Base-by-base conservation (phyloP, 2,797 vertebrate genomes). In the Typhlichthys subterraneus region DNA sequence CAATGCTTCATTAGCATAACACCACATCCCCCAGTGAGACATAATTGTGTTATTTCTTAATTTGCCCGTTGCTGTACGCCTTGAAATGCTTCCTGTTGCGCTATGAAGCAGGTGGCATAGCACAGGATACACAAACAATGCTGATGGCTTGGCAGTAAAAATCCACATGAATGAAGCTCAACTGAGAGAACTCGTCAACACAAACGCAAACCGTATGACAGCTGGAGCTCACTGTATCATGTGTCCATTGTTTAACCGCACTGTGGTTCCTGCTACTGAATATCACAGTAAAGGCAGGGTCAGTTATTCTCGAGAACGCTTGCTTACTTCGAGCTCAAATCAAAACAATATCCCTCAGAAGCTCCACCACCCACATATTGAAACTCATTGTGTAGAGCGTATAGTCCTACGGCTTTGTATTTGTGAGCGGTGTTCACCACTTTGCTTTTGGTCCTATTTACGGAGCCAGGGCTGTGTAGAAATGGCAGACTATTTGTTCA, bases 51-150 rank as follows among this genome's bases (percentile, higher is more conserved):
- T 59, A 72, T 65, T 68, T 58, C 68, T 73, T 80, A 76, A 82
- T 86, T 77, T 75, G 54, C 61, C 70, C 52, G 56, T 14, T 53
- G 38, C 56, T 57, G 61, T 66, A 76, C 72, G 76, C 77, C 84
- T 80, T 87, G 74, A 81, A 65, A 58, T 6, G 61, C 68, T 45
- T 62, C 63, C 68, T 51, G 63, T 76, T 72, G 76, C 74, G 77
- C 48, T 55, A 60, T 53, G 60, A 63, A 19, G 75, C 59, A 42
- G 74, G 84, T 54, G 75, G 77, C 73, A 61, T 73, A 71, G 76
- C 65, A 52, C 49, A 64, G 65, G 54, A 77, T 80, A 86, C 88
- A 87, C 85, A 90, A 88, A 80, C 81, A 80, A 56, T 29, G 70
- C 63, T 45, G 75, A 85, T 82, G 84, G 86, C 77, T 67, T 72